phyloP scores from a whole-genome alignment of 2,888 invertebrate genomes.

The Taphrorychus bicolor region DNA sequence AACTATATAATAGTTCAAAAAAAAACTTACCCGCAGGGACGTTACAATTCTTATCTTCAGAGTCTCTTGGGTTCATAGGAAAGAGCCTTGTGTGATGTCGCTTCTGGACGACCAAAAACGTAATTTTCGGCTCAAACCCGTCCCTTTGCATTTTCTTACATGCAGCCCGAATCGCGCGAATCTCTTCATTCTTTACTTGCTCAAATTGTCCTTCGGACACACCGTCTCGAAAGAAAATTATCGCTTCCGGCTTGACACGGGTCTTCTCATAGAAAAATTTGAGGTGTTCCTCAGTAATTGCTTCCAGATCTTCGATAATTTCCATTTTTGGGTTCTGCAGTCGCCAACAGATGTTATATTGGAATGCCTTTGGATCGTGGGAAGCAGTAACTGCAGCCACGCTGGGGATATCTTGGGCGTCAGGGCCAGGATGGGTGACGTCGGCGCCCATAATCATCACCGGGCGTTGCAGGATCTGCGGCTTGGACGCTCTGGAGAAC shows the following conservation, averaged over 20 bases:
- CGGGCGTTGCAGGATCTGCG: constrained; percentile 56
- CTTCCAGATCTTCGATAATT: constrained; percentile 75
- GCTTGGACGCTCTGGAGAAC: constrained; percentile 29
- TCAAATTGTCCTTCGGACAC: constrained; percentile 87
- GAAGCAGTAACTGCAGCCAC: constrained; percentile 81
- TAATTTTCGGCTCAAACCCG: constrained; percentile 76
- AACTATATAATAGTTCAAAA: not conserved
- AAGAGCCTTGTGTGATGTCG: constrained; percentile 88
- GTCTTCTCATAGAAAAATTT: constrained; percentile 62
- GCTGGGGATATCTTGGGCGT: constrained; percentile 69
- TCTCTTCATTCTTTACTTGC: constrained; percentile 70
- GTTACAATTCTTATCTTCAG: constrained; percentile 70
- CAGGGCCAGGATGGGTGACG: constrained; percentile 92
- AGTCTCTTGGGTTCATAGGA: constrained; percentile 56
- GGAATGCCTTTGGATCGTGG: constrained; percentile 70
- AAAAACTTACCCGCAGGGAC: constrained; percentile 61
- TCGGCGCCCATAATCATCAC: constrained; percentile 80
- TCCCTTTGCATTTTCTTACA: constrained; percentile 62
- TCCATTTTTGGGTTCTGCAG: constrained; percentile 78
- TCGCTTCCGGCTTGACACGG: constrained; percentile 67
- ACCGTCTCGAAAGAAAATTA: constrained; percentile 85
- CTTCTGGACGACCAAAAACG: constrained; percentile 95
- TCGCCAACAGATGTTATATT: constrained; percentile 78
- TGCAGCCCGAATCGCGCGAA: constrained; percentile 73
- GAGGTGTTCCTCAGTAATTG: constrained; percentile 66